Base-by-base conservation (phyloP, 92 coral and sea anemone genomes). In the Epizoanthus stellaris region DNA sequence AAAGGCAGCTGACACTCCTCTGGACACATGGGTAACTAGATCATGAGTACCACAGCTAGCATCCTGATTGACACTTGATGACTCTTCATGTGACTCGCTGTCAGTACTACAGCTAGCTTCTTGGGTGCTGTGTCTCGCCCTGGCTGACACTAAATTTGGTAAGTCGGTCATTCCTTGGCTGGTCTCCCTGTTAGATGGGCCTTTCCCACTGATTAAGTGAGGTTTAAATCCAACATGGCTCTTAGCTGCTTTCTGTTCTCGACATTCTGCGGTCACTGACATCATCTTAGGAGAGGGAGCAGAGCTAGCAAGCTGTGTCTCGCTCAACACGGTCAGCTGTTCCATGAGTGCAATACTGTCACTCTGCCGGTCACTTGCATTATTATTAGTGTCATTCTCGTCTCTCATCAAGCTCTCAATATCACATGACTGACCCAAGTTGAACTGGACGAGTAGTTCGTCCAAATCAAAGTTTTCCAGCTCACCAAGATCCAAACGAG, bases 271-370 rank as follows among this genome's bases (percentile, higher is more conserved):
- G 53, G 43, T n/a, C 53, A 67, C 74, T 6, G 36, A 52, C 49
- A 52, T 3, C 30, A 45, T 23, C 17, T 60, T 67, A 7, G 84
- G 73, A 6, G 40, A 30, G 6, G 87, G 63, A 6, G 74, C 65
- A 10, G 93, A 94, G 54, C 80, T 89, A 16, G 80, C 92, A 67
- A 80, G 92, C 70, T 94, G 98, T 86, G 68, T 92, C 86, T 87
- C 81, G 77, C 92, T 91, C 80, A 94, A 56, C n/a, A 69, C 81
- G 19, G 80, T 88, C 30, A 94, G 89, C 82, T 92, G 92, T 36
- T 80, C 82, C 98, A 94, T 94, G 2, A 94, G 87, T 25, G 74
- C 86, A 23, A 75, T 86, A 67, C 89, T 83, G 42, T 79, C 72
- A 57, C 91, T 82, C 1, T 84, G 86, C 25, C 86, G 89, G 16